Evolutionary conservation across 2,888 invertebrate species (phyloP), one percentile per base, ranked within the genome.

Genomic region (Aphodius sticticus): DNA sequence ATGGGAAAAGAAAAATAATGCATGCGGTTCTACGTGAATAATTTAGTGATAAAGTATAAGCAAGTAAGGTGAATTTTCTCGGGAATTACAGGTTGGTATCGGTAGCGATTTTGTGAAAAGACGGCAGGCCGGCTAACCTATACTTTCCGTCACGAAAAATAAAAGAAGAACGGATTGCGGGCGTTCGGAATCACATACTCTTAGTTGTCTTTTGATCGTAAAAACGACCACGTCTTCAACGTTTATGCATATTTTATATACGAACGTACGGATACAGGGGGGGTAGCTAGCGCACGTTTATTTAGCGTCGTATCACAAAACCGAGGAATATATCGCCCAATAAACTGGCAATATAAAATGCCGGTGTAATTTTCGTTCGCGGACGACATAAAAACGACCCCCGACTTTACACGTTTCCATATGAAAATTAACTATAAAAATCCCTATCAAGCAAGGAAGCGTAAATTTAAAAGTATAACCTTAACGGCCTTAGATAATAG

Each of bases 391-490:
- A 80, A 80, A 80, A 78, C 69, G 70, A 77, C 53, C 53, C 53
- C 53, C 12, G 53, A 53, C 53, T 53, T 53, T 53, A 53, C 53
- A 53, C 77, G 76, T 76, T 76, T 78, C 80, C 80, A 81, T 82
- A 84, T 82, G 82, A 84, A 84, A 84, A 84, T 84, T 84, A 84
- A 83, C 84, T 82, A 84, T 84, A 84, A 84, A 82, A 84, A 84
- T 83, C 82, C 82, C 83, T 81, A 84, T 84, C 82, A 78, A 76
- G 79, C 76, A 80, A 81, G 79, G 77, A 82, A 81, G 78, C 81
- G 80, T 83, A 83, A 83, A 83, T 82, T 82, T 82, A 76, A 79
- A 79, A 75, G 76, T 79, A 76, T 79, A 75, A 81, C 78, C 76
- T 80, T 82, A 81, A 83, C 83, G 82, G 78, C 83, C 78, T 81